Evolutionary conservation across 2,888 invertebrate species (phyloP).

Genomic region (Sinotaia quadrata): DNA sequence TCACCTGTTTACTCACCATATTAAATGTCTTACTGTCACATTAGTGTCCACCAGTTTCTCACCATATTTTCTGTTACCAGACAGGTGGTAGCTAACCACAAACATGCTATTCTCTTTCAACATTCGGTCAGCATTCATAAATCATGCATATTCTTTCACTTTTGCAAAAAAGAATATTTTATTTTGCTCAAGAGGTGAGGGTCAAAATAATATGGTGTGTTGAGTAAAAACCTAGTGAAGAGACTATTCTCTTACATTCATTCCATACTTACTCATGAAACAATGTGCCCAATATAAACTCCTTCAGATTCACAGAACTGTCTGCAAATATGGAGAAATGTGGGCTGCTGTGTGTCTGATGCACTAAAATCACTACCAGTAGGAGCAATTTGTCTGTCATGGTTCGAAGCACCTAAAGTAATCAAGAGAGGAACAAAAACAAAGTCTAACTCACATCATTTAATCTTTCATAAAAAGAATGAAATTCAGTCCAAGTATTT

Average conservation of each 20-base stretch:
- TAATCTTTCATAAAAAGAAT: no score
- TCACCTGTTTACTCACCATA: no score
- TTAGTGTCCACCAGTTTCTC: no score
- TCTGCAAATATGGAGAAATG: background rate
- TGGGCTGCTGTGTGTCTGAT: background rate
- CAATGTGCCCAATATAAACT: background rate
- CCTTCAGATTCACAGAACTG: background rate
- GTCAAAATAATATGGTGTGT: background rate
- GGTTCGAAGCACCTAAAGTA: background rate
- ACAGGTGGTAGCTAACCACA: no score
- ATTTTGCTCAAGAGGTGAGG: background rate
- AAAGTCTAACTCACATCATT: background rate
- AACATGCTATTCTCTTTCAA: background rate
- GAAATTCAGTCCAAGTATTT: no score
- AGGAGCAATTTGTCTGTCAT: conserved; percentile 2
- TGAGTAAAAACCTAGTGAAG: no score
- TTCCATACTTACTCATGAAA: conserved; percentile 12
- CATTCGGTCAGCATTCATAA: background rate
- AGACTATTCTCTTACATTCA: no score
- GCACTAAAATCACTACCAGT: background rate
- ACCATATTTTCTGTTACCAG: no score
- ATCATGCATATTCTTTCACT: background rate
- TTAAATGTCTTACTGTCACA: no score
- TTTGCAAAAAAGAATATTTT: background rate
- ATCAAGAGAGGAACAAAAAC: background rate